Percentiles rank a stretch among this genome's conserved stretches.
These are phyloP conservation scores for Myiopsitta monachus DNA, from an alignment of 2,113 vertebrate genomes.

Conservation along the genomic window DNA sequence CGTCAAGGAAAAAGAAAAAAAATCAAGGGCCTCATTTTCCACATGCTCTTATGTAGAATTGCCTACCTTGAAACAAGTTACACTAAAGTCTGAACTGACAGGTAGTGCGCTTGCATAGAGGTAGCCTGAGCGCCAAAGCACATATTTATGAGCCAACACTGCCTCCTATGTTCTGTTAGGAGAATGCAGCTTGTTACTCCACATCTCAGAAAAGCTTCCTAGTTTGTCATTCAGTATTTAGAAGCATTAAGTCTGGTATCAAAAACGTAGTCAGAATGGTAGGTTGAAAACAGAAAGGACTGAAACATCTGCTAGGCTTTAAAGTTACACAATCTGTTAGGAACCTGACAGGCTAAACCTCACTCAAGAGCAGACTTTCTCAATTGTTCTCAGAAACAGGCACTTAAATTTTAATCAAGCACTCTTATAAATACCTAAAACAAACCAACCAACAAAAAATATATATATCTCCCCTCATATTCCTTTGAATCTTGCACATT, in stretches of 20 bases:
- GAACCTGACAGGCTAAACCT: not conserved
- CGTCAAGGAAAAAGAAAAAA: not conserved
- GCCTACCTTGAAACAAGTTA: not conserved
- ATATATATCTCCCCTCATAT: not conserved
- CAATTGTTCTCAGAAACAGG: not conserved
- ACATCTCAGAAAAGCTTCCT: not conserved
- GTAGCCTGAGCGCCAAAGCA: not conserved
- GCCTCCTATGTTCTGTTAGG: not conserved
- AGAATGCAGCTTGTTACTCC: not conserved
- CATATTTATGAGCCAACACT: not conserved
- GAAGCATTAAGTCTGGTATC: not conserved
- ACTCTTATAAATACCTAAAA: not conserved
- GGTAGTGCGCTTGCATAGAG: not conserved
- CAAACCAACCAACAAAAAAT: not conserved
- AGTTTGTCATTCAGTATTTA: not conserved
- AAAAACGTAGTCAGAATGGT: not conserved
- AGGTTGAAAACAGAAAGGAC: not conserved
- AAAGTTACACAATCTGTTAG: not conserved
- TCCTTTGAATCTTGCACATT: not conserved
- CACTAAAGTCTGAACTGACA: not conserved
- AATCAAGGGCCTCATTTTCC: not conserved
- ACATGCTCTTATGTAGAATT: not conserved
- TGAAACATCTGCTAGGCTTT: not conserved
- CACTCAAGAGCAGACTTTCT: not conserved
- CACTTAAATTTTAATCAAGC: not conserved